Base-by-base conservation (phyloP, 2,888 invertebrate species). In the Dryobotodes eremita region DNA sequence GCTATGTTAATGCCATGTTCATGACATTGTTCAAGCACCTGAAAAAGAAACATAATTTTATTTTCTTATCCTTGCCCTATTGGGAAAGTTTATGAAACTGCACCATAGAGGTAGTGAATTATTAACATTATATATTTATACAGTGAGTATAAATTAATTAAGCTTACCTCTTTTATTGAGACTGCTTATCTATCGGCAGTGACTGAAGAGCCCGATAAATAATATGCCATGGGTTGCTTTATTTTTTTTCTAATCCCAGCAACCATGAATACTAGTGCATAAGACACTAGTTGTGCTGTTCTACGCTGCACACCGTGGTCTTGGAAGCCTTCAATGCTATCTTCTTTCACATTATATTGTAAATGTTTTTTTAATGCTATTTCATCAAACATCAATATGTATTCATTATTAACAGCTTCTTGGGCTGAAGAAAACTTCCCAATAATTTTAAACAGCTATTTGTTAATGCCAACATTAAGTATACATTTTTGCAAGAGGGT, bases 1-100 rank as follows among this genome's bases (percentile, higher is more conserved):
- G 46, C 61, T 42, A 70, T 17, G n/a, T 70, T 70, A 57, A 70
- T 57, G 57, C 70, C 70, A 55, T 55, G 55, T 70, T 71, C 20
- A 71, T 59, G 6, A 48, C 48, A 61, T 71, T 71, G 59, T 59
- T 46, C 17, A 46, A 71, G 46, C n/a, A 71, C 61, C 71, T 71
- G 71, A 31, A 71, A 71, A 48, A 31, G 2, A 23, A 31, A 59
- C 13, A 26, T 55, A 70, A 42, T 42, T 70, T 70, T 13, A 70
- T 10, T n/a, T 57, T 42, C 26, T n/a, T 46, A 57, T 59, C 4
- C 20, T 31, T 55, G 20, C 20, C 23, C 11, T 26, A 59, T 59
- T 48, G 26, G 20, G 46, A 13, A 71, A 59, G 26, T 71, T 71
- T 62, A 62, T 62, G 26, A 11, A 17, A 70, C 26, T 71, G 57